Conservation (phyloP, 2,888 invertebrate genomes). For the Cinara cedri region DNA sequence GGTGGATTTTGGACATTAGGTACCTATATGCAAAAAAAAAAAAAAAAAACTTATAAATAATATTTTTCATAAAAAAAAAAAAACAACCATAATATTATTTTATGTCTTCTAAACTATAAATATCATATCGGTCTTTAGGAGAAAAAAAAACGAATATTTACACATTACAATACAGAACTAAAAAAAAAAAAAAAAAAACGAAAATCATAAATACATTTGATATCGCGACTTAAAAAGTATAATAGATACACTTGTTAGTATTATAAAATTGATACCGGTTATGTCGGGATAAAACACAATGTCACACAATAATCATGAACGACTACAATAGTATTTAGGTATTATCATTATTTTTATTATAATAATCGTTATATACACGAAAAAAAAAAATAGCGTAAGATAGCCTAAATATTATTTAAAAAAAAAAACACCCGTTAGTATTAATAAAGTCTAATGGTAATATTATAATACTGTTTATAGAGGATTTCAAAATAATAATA, state of each 20-base stretch:
- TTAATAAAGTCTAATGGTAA: slow-evolving; percentile 30
- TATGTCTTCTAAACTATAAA: slow-evolving; percentile 13
- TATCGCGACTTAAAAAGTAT: background rate
- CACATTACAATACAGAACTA: background rate
- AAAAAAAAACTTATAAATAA: slow-evolving; percentile 36
- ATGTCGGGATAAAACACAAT: slow-evolving; percentile 3
- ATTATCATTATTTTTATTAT: background rate
- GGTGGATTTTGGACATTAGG: slow-evolving; percentile 51
- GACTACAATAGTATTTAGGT: too few relatives aligned
- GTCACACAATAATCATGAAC: too few relatives aligned
- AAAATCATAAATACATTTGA: slow-evolving; percentile 32
- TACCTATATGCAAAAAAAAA: slow-evolving; percentile 50
- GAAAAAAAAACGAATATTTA: slow-evolving; percentile 22
- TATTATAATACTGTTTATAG: background rate
- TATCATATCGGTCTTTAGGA: background rate
- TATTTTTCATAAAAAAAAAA: slow-evolving; percentile 27
- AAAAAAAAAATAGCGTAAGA: slow-evolving; percentile 34
- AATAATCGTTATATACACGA: background rate
- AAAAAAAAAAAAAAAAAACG: slow-evolving; percentile 11
- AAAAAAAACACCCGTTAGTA: slow-evolving; percentile 30
- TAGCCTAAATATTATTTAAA: background rate
- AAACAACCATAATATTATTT: background rate
- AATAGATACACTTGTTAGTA: slow-evolving; percentile 8
- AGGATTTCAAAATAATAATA: slow-evolving; percentile 15
- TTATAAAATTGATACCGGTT: too few relatives aligned